Base-by-base conservation (phyloP, 2,888 invertebrate genomes). In the Eupithecia tripunctaria region DNA sequence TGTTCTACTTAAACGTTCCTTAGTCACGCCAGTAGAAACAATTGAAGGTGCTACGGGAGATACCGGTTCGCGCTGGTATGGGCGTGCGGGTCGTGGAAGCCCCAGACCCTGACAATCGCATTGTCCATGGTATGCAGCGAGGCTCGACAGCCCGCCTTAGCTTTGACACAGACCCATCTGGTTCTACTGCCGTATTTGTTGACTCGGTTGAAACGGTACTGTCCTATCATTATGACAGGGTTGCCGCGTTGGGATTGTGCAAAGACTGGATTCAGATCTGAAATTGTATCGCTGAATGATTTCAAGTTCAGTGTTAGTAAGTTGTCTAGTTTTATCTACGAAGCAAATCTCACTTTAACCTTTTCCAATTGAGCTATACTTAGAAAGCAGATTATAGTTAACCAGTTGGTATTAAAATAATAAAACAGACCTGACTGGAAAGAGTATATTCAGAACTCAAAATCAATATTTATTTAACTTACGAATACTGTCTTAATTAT, bases 121-220 rank as follows among this genome's bases (percentile, higher is more conserved):
- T 94, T 94, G 79, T 94, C 92, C 90, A 90, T 89, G 4, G 94
- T 94, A 76, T 93, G 93, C 2, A 94, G 85, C 0, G 93, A 93
- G 0, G 94, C 94, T 75, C 93, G 85, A 81, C 94, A 94, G 32
- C 94, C 94, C 7, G 92, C 91, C 74, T 94, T 94, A 0, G 93
- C 93, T 78, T 94, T 94, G 21, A 94, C 94, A 82, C 94, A 94
- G 56, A 94, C 93, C 94, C 94, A 94, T 82, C 94, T 84, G 1
- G 88, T 92, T 36, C 92, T 85, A 78, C 90, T 89, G 67, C 94
- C 94, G 75, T 92, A 92, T 75, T 93, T 93, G 76, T 94, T 94
- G 47, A 94, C 94, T 25, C 94, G 89, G 79, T 94, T 94, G 79
- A 94, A 94, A 0, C 94, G 89, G 79, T 94, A 94, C 82, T 91